phyloP scores from a whole-genome alignment of 2,113 vertebrate genomes.

The Dasypus novemcinctus region DNA sequence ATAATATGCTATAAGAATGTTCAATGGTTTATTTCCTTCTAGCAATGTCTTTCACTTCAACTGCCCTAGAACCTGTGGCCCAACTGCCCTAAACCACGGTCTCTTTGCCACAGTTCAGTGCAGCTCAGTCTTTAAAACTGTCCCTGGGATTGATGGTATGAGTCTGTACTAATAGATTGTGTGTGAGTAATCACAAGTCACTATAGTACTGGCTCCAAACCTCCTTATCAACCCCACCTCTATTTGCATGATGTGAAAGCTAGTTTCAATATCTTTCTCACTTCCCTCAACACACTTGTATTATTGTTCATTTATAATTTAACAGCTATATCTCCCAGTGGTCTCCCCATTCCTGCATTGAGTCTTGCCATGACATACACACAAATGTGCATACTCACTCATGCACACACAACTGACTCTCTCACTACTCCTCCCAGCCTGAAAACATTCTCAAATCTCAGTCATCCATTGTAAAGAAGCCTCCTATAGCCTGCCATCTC shows the following conservation, averaged over 20 bases:
- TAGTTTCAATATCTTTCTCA: not conserved
- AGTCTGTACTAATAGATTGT: not conserved
- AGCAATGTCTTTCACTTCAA: not conserved
- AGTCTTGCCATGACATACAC: not conserved
- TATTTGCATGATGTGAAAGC: not conserved
- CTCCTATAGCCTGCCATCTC: not conserved
- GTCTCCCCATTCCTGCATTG: not conserved
- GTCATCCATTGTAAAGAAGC: not conserved
- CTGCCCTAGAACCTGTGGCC: not conserved
- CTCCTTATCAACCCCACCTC: not conserved
- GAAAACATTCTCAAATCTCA: not conserved
- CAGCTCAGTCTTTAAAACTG: not conserved
- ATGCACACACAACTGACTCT: not conserved
- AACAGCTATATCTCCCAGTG: not conserved
- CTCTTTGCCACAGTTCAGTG: not conserved
- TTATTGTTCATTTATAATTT: not conserved
- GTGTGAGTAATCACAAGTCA: not conserved
- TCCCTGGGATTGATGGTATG: not conserved
- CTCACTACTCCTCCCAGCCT: not conserved
- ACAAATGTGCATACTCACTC: not conserved
- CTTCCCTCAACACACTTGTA: too few species aligned
- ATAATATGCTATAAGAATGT: not conserved
- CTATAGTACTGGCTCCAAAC: not conserved
- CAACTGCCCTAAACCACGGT: not conserved
- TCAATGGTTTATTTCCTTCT: not conserved